Base-by-base conservation (phyloP, 2,797 vertebrate genomes). In the Rousettus madagascariensis region DNA sequence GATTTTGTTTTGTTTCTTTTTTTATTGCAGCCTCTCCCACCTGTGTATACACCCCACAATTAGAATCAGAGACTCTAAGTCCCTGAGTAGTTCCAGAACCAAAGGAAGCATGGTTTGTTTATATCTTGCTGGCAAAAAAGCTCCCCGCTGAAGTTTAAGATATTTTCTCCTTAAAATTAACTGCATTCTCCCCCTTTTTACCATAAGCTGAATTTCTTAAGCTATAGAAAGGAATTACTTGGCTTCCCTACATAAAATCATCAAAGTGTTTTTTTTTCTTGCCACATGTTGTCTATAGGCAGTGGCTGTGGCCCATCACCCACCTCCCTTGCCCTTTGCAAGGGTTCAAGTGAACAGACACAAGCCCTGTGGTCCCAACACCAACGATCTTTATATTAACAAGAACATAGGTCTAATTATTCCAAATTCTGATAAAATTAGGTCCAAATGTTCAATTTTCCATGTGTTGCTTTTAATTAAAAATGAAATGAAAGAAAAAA, bases 401-500 rank as follows among this genome's bases (percentile, higher is more conserved):
- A 80, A 89, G 78, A 91, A 89, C 69, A 26, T 49, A 61, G 66
- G 87, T 91, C 88, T 94, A 91, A 97, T 97, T 94, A 90, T 71
- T 91, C 92, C 86, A 86, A 94, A 94, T 91, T 89, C 95, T 96
- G 74, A 86, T 93, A 91, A 96, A 97, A 97, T 97, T 49, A 96
- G 79, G 51, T 93, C 95, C 95, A 96, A 97, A 94, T 96, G 95
- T 97, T 97, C 95, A 86, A 96, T 96, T 97, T 96, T 95, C 96
- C 95, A 96, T 24, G 86, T 96, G 95, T 94, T 98, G 88, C 91
- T 96, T 91, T 96, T 97, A 97, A 96, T 97, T 97, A 97, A 96
- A 96, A 97, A 96, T 69, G 91, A 97, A 97, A 97, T 84, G 91
- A 96, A 95, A 95, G 94, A 97, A 97, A 88, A 90, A 96, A 97